phyloP scores from a whole-genome alignment of 2,888 invertebrate species.

The Cryptus armator region DNA sequence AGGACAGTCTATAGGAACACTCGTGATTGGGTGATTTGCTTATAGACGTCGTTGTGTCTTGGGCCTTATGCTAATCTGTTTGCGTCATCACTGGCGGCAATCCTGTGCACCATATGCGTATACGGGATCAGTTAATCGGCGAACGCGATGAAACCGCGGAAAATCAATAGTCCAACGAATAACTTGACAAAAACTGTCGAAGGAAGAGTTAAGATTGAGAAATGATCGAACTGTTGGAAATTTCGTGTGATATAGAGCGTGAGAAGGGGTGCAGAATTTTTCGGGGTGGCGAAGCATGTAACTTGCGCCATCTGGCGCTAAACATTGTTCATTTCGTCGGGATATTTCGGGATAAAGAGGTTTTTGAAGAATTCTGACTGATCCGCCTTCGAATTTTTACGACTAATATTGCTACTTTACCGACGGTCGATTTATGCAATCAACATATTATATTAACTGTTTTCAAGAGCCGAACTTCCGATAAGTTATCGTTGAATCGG shows the following conservation, averaged over 20 bases:
- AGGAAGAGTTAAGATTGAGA: not conserved
- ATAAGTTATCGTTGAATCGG: not conserved
- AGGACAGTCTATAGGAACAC: constrained; percentile 31
- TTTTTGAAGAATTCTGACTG: not conserved
- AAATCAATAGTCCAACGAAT: not conserved
- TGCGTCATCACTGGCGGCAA: constrained; percentile 16
- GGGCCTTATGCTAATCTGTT: constrained; percentile 64
- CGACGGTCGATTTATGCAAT: not conserved
- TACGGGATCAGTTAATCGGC: constrained; percentile 19
- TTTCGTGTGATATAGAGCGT: not conserved
- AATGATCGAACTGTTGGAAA: not conserved
- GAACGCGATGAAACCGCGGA: not conserved
- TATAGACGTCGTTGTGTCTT: constrained; percentile 64
- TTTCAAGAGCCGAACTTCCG: not conserved
- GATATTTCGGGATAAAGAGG: no score
- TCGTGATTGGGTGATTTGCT: constrained; percentile 66
- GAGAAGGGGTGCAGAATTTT: not conserved
- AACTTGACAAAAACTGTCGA: not conserved
- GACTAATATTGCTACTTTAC: not conserved
- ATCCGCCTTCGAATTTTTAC: not conserved
- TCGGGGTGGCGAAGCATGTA: not conserved
- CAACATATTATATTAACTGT: not conserved
- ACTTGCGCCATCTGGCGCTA: constrained; percentile 27
- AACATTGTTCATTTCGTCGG: not conserved
- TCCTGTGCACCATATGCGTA: constrained; percentile 8